Percentiles rank a stretch among this genome's conserved stretches.
phyloP scores from a whole-genome alignment of 2,113 vertebrate genomes.

The Coreoperca whiteheadi region DNA sequence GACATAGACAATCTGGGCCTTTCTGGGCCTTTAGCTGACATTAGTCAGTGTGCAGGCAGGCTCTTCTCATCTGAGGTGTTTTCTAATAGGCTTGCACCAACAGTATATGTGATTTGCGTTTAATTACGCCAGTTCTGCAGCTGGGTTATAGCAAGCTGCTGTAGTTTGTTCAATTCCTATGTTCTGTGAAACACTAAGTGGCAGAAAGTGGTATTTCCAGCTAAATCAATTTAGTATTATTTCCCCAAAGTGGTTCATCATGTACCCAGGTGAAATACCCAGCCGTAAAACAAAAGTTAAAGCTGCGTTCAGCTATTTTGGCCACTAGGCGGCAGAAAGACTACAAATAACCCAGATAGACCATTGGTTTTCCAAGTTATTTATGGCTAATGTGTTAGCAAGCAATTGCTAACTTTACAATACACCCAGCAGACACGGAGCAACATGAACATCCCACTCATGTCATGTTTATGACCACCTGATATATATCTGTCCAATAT shows the following conservation, averaged over 20 bases:
- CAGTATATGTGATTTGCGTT: not conserved
- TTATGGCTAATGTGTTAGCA: not conserved
- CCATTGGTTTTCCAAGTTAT: not conserved
- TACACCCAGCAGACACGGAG: not conserved
- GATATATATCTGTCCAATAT: not conserved
- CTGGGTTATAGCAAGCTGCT: slow-evolving; percentile 16
- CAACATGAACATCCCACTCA: not conserved
- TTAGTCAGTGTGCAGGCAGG: not conserved
- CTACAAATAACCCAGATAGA: not conserved
- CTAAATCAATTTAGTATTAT: not conserved
- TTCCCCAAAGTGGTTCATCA: not conserved
- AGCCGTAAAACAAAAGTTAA: not conserved
- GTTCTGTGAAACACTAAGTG: not conserved
- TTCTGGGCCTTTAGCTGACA: too few species aligned
- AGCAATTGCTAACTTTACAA: not conserved
- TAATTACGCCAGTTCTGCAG: not conserved
- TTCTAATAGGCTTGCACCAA: not conserved
- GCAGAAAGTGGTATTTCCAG: not conserved
- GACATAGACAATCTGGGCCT: too few species aligned
- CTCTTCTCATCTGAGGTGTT: slow-evolving; percentile 6
- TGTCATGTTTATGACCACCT: not conserved
- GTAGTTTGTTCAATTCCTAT: slow-evolving; percentile 8
- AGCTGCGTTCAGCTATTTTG: not conserved
- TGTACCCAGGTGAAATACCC: not conserved
- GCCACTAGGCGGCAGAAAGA: not conserved